Conservation (phyloP, 2,888 invertebrate species). For the Lycocerus yunnanus region DNA sequence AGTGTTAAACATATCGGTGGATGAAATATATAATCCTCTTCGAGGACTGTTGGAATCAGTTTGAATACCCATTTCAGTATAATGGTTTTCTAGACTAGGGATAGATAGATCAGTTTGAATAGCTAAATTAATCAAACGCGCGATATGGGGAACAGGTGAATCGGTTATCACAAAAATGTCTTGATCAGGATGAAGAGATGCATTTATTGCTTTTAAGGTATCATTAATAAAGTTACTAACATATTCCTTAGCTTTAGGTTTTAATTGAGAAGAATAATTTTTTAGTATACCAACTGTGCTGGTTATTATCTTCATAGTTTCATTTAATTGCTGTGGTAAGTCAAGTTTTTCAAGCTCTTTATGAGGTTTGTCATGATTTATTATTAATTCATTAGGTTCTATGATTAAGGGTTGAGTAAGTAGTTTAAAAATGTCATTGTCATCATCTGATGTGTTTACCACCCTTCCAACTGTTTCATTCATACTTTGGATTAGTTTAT, state of each 20-base stretch:
- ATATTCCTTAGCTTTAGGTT: background rate
- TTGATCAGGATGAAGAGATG: background rate
- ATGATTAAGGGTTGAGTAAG: background rate
- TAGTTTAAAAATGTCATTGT: background rate
- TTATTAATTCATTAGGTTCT: background rate
- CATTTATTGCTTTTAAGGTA: background rate
- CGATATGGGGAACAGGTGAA: background rate
- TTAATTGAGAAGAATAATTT: background rate
- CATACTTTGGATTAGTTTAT: background rate
- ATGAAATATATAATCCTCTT: slow-evolving; percentile 33
- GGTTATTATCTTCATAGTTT: background rate
- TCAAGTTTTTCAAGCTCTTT: background rate
- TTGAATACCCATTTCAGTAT: slow-evolving; percentile 25
- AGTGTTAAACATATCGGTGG: slow-evolving; percentile 33
- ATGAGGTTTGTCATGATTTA: background rate
- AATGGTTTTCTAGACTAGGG: background rate
- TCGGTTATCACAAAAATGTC: background rate
- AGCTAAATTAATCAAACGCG: background rate
- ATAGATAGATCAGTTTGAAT: slow-evolving; percentile 3
- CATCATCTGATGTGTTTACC: background rate
- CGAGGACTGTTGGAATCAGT: slow-evolving; percentile 25
- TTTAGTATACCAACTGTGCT: background rate
- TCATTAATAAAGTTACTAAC: background rate
- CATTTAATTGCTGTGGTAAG: background rate
- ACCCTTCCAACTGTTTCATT: too few species aligned